A percentile compares a stretch with the other conserved stretches of the same genome.
These are phyloP conservation scores for Idaea biselata DNA, from an alignment of 2,888 invertebrate genomes.

Conservation along the genomic window DNA sequence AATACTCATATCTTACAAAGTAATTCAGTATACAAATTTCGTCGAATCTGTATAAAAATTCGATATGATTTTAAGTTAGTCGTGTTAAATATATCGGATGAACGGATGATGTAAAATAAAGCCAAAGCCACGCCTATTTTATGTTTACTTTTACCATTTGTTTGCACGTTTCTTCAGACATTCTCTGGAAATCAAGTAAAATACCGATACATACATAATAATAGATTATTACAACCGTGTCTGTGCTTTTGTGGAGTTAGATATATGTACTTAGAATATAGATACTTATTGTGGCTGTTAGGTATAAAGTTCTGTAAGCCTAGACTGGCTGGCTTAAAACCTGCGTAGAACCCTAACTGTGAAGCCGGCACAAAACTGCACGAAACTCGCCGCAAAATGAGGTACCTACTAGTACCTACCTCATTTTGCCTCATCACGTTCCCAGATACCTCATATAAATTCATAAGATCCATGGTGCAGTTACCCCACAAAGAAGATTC, in stretches of 20 bases:
- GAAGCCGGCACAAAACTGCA: background rate
- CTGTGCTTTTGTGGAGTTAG: conserved; percentile 48
- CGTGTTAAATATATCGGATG: conserved; percentile 72
- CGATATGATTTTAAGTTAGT: conserved; percentile 68
- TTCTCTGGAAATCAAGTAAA: conserved; percentile 88
- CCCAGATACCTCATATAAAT: background rate
- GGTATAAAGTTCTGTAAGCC: conserved; percentile 9
- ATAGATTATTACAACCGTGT: conserved; percentile 22
- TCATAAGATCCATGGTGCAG: background rate
- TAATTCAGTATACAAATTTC: conserved; percentile 34
- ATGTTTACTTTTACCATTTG: conserved; percentile 85
- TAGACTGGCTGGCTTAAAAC: background rate
- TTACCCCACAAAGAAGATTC: too few species aligned
- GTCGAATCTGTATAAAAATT: conserved; percentile 57
- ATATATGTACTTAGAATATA: conserved; percentile 20
- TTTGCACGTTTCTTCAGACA: conserved; percentile 91
- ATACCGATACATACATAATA: conserved; percentile 62
- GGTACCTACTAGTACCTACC: background rate
- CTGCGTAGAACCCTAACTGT: background rate
- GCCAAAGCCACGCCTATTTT: conserved; percentile 79
- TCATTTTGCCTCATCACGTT: background rate
- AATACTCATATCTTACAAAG: conserved; percentile 48
- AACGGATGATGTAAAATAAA: conserved; percentile 68
- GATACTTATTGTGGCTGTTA: conserved; percentile 35
- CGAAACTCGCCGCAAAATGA: background rate